Conservation (phyloP, 2,113 vertebrate genomes). For the Choloepus hoffmanni region DNA sequence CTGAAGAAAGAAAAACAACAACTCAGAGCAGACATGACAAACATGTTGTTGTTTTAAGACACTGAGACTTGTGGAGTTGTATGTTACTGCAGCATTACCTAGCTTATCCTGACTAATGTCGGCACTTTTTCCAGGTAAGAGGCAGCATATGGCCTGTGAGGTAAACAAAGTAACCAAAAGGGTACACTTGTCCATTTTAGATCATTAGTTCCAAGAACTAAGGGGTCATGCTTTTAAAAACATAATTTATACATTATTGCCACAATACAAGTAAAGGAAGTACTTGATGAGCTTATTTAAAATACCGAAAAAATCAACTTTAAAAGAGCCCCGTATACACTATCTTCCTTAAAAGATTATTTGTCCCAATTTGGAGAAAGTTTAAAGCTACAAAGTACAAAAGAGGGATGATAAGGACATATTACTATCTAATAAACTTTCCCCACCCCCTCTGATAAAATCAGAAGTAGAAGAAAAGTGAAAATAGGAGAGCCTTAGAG, state of each 20-base stretch:
- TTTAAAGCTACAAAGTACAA: constrained; percentile 45
- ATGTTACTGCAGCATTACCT: background rate
- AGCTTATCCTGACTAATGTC: background rate
- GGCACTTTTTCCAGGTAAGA: background rate
- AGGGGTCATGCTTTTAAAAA: background rate
- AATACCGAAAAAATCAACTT: constrained; percentile 22
- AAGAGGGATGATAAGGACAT: background rate
- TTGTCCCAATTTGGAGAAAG: constrained; percentile 24
- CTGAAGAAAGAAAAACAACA: background rate
- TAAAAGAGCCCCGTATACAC: background rate
- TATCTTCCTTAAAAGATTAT: constrained; percentile 23
- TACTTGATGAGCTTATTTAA: constrained; percentile 37
- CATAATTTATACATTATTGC: background rate
- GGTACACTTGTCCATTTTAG: background rate
- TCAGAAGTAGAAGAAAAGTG: constrained; percentile 9
- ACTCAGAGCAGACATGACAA: background rate
- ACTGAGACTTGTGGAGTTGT: background rate
- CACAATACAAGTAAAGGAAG: constrained; percentile 22
- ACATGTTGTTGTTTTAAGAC: background rate
- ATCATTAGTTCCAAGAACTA: background rate
- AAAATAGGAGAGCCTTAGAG: background rate
- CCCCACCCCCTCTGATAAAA: background rate
- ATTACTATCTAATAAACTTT: background rate
- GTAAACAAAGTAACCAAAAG: background rate
- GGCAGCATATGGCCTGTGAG: background rate